Evolutionary conservation across 2,888 invertebrate genomes (phyloP).

Genomic region (Tachystola acroxantha): DNA sequence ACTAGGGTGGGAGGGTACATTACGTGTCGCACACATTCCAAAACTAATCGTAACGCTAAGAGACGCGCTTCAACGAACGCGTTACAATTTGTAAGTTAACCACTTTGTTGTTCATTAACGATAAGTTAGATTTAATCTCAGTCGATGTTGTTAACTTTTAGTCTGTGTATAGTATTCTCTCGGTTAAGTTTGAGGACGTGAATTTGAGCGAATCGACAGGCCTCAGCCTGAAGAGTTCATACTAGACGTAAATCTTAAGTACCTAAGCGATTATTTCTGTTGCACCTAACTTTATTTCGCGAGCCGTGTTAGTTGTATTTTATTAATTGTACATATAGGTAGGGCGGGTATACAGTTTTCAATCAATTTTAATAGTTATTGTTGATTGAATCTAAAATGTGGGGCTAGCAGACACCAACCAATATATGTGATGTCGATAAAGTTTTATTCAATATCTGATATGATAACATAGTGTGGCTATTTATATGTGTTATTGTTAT

Average conservation of each 20-base stretch:
- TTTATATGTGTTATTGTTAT: constrained; percentile 49
- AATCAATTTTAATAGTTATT: constrained; percentile 56
- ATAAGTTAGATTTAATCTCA: constrained; percentile 75
- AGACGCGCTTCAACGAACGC: constrained; percentile 53
- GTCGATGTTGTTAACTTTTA: constrained; percentile 70
- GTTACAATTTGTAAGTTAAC: constrained; percentile 69
- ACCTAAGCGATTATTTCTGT: constrained; percentile 64
- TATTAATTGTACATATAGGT: constrained; percentile 72
- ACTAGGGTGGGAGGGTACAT: constrained; percentile 29
- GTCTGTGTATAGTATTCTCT: constrained; percentile 73
- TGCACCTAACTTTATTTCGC: constrained; percentile 68
- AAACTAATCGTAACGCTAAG: constrained; percentile 56
- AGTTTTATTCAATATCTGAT: constrained; percentile 44
- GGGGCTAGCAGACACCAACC: constrained; percentile 55
- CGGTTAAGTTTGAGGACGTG: constrained; percentile 66
- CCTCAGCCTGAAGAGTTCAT: constrained; percentile 62
- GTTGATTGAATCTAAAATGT: constrained; percentile 61
- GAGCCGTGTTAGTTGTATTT: constrained; percentile 66
- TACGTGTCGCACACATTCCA: constrained; percentile 73
- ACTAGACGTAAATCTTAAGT: constrained; percentile 63
- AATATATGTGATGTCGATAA: constrained; percentile 38
- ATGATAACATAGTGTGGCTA: constrained; percentile 53
- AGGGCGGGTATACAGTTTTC: constrained; percentile 64
- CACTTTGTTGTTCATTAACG: constrained; percentile 77
- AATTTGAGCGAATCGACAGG: constrained; percentile 74